Percentiles rank a stretch among this genome's conserved stretches.
Evolutionary conservation across 2,113 vertebrate species (phyloP).

Genomic region (Melanerpes formicivorus): DNA sequence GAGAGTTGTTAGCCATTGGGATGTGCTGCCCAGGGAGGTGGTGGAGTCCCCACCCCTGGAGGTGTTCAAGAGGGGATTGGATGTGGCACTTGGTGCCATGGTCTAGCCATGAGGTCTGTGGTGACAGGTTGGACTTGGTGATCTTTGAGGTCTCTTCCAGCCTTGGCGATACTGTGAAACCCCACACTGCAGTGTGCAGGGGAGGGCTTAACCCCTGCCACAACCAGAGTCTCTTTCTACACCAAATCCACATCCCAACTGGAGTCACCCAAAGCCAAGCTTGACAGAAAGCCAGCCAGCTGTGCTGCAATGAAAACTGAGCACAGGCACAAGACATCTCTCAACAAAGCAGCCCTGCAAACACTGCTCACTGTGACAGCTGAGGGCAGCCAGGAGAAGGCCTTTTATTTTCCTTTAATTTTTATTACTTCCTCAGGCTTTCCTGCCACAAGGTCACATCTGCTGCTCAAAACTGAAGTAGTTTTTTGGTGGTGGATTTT

Average conservation of each 20-base stretch:
- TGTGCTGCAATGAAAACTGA: neutral
- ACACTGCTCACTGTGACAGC: neutral
- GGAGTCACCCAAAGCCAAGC: neutral
- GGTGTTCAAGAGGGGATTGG: too few species aligned
- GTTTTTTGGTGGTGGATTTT: neutral
- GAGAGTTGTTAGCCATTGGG: too few species aligned
- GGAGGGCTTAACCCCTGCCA: neutral
- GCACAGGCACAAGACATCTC: neutral
- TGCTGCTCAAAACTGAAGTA: neutral
- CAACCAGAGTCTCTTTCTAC: slow-evolving; percentile 1
- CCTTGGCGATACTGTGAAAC: neutral
- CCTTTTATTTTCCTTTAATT: neutral
- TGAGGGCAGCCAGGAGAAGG: neutral
- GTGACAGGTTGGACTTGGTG: too few species aligned
- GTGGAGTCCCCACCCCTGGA: too few species aligned
- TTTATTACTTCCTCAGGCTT: neutral
- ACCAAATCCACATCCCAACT: neutral
- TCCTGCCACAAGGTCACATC: slow-evolving; percentile 22
- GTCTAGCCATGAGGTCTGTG: too few species aligned
- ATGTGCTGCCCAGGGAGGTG: too few species aligned
- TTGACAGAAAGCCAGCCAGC: slow-evolving; percentile 17
- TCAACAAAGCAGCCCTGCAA: neutral
- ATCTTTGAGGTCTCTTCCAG: too few species aligned
- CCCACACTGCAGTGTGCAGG: neutral
- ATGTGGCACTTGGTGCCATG: too few species aligned